phyloP scores from a whole-genome alignment of 1,140 invertebrate genomes.

The Megalonaias nervosa region DNA sequence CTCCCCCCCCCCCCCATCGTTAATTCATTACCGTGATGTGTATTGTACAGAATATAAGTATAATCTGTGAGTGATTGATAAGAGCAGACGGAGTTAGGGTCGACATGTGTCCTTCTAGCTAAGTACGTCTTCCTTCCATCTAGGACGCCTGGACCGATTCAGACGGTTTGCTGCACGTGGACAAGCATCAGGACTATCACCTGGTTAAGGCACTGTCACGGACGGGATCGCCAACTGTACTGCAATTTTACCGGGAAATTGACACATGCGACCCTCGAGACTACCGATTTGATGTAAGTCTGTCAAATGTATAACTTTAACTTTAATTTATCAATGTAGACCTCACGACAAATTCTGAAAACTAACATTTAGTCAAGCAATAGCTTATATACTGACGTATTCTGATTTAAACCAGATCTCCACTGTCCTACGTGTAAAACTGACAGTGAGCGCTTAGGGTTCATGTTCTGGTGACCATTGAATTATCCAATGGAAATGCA shows the following conservation, averaged over 20 bases:
- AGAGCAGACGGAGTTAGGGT: no score
- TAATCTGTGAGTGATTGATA: no score
- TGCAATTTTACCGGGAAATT: constrained; percentile 83
- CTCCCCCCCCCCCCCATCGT: no score
- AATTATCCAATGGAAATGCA: no score
- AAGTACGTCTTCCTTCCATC: constrained; percentile 11
- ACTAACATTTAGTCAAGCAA: neutral
- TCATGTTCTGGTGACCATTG: no score
- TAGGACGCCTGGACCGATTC: constrained; percentile 85
- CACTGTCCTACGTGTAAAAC: no score
- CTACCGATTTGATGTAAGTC: constrained; percentile 86
- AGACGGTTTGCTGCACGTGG: constrained; percentile 79
- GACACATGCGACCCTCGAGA: constrained; percentile 93
- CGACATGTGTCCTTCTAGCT: no score
- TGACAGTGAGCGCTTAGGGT: no score
- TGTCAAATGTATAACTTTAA: neutral
- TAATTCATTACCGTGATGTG: no score
- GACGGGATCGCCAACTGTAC: constrained; percentile 71
- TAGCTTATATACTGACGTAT: neutral
- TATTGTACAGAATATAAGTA: no score
- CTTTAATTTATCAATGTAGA: neutral
- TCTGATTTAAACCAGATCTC: no score
- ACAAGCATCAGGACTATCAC: constrained; percentile 85
- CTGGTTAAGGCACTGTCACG: constrained; percentile 69
- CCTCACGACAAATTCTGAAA: neutral